Percentiles rank a stretch among this genome's conserved stretches.
Conservation (phyloP, 2,113 vertebrate species). For the Ochotona princeps region DNA sequence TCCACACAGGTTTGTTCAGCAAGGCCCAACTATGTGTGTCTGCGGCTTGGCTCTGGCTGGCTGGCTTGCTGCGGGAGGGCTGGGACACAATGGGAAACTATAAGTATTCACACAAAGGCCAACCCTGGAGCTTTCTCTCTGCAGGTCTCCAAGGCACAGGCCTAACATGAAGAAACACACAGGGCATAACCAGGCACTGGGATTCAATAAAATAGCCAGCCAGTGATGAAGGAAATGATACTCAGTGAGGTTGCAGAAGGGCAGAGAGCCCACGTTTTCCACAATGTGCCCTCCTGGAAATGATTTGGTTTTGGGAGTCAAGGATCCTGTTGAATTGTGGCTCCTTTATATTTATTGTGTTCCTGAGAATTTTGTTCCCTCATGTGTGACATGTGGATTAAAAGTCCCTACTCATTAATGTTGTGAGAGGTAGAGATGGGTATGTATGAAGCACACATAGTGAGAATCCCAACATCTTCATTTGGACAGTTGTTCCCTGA, state of each 20-base stretch:
- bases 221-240: not conserved
- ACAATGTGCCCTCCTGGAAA: not conserved
- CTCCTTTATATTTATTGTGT: not conserved
- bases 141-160: not conserved
- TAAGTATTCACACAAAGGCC: not conserved
- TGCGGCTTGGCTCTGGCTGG: not conserved
- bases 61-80: not conserved
- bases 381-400: not conserved
- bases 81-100: not conserved
- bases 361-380: slow-evolving; percentile 19
- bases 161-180: not conserved
- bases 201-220: too few relatives aligned
- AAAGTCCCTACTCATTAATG: not conserved
- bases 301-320: not conserved
- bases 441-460: not conserved
- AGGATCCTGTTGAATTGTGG: not conserved
- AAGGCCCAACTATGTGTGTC: not conserved
- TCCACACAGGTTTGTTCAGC: slow-evolving; percentile 49
- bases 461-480: slow-evolving; percentile 10
- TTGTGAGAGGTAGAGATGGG: not conserved
- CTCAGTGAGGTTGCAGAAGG: not conserved
- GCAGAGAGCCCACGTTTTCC: not conserved
- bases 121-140: not conserved
- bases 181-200: not conserved
- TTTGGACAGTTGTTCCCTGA: not conserved